phyloP scores from a whole-genome alignment of 1,140 invertebrate species.

The Drosophila chauvacae region DNA sequence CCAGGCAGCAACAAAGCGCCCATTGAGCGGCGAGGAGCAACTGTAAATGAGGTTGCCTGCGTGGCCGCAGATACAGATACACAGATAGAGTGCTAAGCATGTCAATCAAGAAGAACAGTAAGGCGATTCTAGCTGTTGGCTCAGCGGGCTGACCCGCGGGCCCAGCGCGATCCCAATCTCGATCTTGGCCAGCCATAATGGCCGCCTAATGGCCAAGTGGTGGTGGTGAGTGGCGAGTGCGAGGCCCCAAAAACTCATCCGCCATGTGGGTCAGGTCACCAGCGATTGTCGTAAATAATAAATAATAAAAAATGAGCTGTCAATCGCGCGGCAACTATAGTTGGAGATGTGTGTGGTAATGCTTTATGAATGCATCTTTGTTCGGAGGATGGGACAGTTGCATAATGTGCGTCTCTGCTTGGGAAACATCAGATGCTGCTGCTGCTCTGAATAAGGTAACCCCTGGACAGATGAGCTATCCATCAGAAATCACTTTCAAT shows the following conservation, averaged over 20 bases:
- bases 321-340: slow-evolving; percentile 33
- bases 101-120: slow-evolving; percentile 76
- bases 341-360: slow-evolving; percentile 30
- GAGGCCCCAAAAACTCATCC: slow-evolving; percentile 21
- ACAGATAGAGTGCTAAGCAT: slow-evolving; percentile 42
- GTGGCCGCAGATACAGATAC: slow-evolving; percentile 34
- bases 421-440: slow-evolving; percentile 32
- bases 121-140: slow-evolving; percentile 55
- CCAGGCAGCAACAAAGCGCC: slow-evolving; percentile 58
- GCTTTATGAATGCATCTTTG: slow-evolving; percentile 44
- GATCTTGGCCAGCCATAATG: slow-evolving; percentile 67
- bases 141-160: slow-evolving; percentile 26
- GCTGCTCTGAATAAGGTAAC: slow-evolving; percentile 19
- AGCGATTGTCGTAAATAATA: slow-evolving; percentile 52
- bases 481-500: slow-evolving; percentile 59
- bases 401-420: slow-evolving; percentile 35
- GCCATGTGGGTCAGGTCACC: slow-evolving; percentile 70
- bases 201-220: slow-evolving; percentile 57
- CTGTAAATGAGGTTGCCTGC: slow-evolving; percentile 75
- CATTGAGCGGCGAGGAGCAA: slow-evolving; percentile 60
- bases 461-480: slow-evolving; percentile 28
- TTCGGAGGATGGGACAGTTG: slow-evolving; percentile 22
- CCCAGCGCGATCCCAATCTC: slow-evolving; percentile 36
- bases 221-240: slow-evolving; percentile 14
- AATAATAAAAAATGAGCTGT: slow-evolving; percentile 65